Evolutionary conservation across 2,888 invertebrate genomes (phyloP).

Genomic region (Phymatocera aterrima): DNA sequence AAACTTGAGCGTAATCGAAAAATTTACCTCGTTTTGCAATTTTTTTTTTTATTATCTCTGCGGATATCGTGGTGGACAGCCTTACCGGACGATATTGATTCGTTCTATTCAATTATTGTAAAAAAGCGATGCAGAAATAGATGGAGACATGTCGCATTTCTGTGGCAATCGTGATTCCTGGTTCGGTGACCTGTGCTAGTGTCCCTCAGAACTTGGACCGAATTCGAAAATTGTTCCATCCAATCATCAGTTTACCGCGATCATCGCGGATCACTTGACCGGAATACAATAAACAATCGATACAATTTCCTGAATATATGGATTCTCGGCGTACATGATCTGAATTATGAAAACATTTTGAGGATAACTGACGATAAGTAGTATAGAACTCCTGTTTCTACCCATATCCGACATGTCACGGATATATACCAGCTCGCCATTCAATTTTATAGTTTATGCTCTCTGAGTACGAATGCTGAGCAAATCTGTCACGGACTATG

Average conservation of each 20-base stretch:
- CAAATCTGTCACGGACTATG: constrained; percentile 39
- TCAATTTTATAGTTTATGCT: constrained; percentile 10
- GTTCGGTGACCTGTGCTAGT: not conserved
- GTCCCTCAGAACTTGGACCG: not conserved
- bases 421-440: constrained; percentile 29
- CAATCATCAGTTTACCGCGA: not conserved
- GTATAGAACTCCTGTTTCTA: constrained; percentile 25
- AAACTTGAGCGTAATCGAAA: not conserved
- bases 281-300: not conserved
- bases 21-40: constrained; percentile 5
- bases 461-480: constrained; percentile 13
- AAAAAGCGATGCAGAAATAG: not conserved
- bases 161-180: constrained; percentile 16
- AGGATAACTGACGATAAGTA: not conserved
- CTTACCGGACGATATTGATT: constrained; percentile 7
- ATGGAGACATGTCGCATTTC: constrained; percentile 4
- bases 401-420: not conserved
- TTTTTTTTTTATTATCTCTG: not conserved
- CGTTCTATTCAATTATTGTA: constrained; percentile 13
- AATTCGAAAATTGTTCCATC: not conserved
- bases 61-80: not conserved
- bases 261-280: not conserved
- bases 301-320: not conserved
- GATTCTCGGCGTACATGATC: too few species aligned
- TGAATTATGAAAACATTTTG: not conserved